Conservation (phyloP, 2,113 vertebrate species). For the Corythaeola cristata region DNA sequence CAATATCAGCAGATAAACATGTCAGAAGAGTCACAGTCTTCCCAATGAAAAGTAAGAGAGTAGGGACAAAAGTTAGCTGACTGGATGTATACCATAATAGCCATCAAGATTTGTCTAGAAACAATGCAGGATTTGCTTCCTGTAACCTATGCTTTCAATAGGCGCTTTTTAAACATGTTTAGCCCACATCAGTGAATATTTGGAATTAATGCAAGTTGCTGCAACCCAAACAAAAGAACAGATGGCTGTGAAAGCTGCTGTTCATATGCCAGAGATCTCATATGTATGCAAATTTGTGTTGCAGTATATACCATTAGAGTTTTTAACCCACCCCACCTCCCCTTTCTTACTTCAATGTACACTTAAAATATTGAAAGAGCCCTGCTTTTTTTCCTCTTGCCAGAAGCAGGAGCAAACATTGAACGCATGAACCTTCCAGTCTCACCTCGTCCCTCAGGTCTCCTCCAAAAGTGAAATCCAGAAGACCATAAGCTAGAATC, state of each 20-base stretch:
- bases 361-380: not conserved
- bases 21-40: not conserved
- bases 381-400: not conserved
- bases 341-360: constrained; percentile 5
- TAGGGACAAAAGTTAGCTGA: not conserved
- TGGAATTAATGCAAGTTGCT: constrained; percentile 51
- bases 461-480: not conserved
- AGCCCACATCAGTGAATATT: constrained; percentile 44
- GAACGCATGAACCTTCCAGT: not conserved
- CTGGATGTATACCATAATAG: not conserved
- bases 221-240: constrained; percentile 64
- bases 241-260: constrained; percentile 64
- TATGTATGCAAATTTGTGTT: constrained; percentile 52
- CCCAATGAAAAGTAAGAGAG: not conserved
- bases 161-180: constrained; percentile 12
- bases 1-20: not conserved
- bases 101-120: not conserved
- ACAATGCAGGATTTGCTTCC: not conserved
- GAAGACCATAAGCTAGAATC: not conserved
- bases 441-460: not conserved
- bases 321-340: not conserved
- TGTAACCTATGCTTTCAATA: not conserved
- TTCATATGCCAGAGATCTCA: constrained; percentile 50
- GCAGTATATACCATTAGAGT: constrained; percentile 18
- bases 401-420: not conserved